Evolutionary conservation across 1,140 invertebrate genomes (phyloP), one percentile per base, ranked within the genome.

Genomic region (Papilio glaucus): DNA sequence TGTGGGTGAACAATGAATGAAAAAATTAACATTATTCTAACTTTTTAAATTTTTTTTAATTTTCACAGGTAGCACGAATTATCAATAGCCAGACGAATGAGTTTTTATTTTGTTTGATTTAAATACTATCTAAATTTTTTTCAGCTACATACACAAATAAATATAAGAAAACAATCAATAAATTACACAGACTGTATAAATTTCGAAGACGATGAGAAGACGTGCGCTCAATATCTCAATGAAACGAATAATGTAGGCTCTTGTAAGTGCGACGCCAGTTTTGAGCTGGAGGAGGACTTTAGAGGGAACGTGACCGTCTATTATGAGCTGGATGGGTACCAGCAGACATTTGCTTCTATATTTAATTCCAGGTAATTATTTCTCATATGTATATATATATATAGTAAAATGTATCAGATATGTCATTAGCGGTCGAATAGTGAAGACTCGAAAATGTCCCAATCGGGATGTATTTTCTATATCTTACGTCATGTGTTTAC

Each of bases 301-400:
- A 49, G 9, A 49, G 45, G 45, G 21, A 49, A 49, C 10, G 7
- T 49, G 6, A 49, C 45, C 10, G 9, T 49, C 3, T 49, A 49
- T 18, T 49, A 49, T 21, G 7, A 49, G 21, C 21, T 49, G n/a
- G 45, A 49, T 7, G 45, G 15, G 21, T 21, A 49, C 21, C 6
- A 21, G 9, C 6, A 49, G 7, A 49, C 15, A 21, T 49, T 49
- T 49, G 45, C 15, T 2, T 18, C 45, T 9, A 9, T 49, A 21
- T 49, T 49, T 49, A 49, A 49, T 9, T 49, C 45, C 45, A 49
- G 45, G 45, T 49, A 49, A 42, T 8, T 15, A 15, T 42, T 42
- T n/a, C n/a, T n/a, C n/a, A n/a, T n/a, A n/a, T n/a, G n/a, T n/a
- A n/a, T n/a, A n/a, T n/a, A n/a, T n/a, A n/a, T n/a, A n/a, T n/a